Evolutionary conservation across 2,797 vertebrate genomes (phyloP), one percentile per base, ranked within the genome.

Genomic region (Chrysocyon brachyurus): DNA sequence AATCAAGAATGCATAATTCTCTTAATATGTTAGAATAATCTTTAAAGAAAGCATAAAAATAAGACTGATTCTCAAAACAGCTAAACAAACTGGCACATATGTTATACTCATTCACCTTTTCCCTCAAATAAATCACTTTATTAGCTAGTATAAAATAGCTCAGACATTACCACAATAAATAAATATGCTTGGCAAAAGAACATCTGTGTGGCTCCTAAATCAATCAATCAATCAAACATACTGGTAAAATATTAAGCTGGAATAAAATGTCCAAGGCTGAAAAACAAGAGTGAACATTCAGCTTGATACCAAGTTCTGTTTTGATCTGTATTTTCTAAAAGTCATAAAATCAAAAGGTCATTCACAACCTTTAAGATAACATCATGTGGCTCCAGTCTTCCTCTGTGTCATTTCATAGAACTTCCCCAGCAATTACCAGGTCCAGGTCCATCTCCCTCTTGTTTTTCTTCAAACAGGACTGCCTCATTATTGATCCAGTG

Each of bases 111-210:
- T 98, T 98, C 94, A 98, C 98, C 93, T 98, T 98, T 95, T 98
- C 98, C 96, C 97, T 98, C 97, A 98, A 98, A 98, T 98, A 98
- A 98, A 98, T 98, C 98, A 96, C 97, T 98, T 98, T 98, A 98
- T 98, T 98, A 98, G 97, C 91, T 98, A 97, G 98, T 98, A 98
- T 92, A 97, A 98, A 97, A 96, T 94, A 97, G 97, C 95, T 98
- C 97, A 98, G 99, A 98, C 98, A 98, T 98, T 98, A 98, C 98
- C 96, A 98, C 8, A 96, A 97, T 98, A 98, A 99, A 98, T 98
- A 98, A 98, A 98, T 98, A 99, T 98, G 98, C 97, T 98, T 98
- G 97, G 98, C 97, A 88, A 73, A 73, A 84, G 96, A 98, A 98
- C 96, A 98, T 96, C 79, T 93, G 82, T 73, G 95, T 46, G 92